Base-by-base conservation (phyloP, 2,888 invertebrate species). In the Philhelius pedissequus region DNA sequence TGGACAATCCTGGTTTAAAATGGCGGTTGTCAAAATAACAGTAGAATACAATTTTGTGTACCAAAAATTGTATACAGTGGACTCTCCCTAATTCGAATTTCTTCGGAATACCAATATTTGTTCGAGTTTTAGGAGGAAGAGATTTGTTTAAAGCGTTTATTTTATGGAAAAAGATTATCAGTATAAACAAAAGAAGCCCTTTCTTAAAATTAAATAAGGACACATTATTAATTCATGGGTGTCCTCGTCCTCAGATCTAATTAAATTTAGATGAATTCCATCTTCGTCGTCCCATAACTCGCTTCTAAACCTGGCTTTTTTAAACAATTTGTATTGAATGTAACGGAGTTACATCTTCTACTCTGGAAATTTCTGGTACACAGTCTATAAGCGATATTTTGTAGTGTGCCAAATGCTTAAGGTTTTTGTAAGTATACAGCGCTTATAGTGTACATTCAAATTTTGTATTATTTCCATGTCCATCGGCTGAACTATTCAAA, bases 281-380 rank as follows among this genome's bases (percentile, higher is more conserved):
- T 70, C 58, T 70, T 58, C 56, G 8, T 70, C 15, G 5, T 70
- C 45, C 56, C 64, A 74, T 8, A 22, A 18, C 20, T 64, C 43
- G 22, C 4, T 20, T 13, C 11, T 52, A 30, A 62, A 70, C 2
- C 58, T 48, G 25, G 35, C 35, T 8, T 50, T 58, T 48, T 38
- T 18, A 1, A 25, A 43, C 56, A 70, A 43, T 45, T 56, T 35
- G 38, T 22, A 38, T 22, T 20, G 35, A 35, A 11, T 35, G 20
- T 22, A 58, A 58, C 6, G 56, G 56, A 58, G 56, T 58, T 38
- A 58, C 56, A 38, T 58, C 35, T 15, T 58, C 11, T 58, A 58
- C 56, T 13, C 6, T 58, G 7, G 56, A 58, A 38, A 58, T 13
- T n/a, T 58, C 38, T 0, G 11, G 56, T 35, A 35, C 56, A 56